Evolutionary conservation across 2,113 vertebrate species (phyloP).

Genomic region (Gymnobelideus leadbeateri): DNA sequence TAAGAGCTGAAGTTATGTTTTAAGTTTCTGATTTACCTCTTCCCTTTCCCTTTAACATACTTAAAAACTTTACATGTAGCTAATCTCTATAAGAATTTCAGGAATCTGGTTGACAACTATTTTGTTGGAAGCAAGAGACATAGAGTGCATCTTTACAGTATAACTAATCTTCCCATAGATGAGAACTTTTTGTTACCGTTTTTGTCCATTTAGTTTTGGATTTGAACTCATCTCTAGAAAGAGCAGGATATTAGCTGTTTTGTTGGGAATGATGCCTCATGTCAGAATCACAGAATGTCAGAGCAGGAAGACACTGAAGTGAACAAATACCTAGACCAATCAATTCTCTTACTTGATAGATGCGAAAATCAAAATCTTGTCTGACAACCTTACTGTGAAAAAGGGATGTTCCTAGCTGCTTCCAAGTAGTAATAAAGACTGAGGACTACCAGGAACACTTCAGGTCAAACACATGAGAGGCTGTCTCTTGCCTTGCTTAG

Average conservation of each 20-base stretch:
- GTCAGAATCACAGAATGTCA: background rate
- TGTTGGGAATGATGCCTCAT: background rate
- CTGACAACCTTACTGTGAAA: background rate
- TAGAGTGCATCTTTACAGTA: background rate
- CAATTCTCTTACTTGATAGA: background rate
- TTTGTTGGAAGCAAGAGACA: slow-evolving; percentile 12
- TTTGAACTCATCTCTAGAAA: slow-evolving; percentile 32
- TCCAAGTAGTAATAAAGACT: slow-evolving; percentile 20
- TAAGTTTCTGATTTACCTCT: background rate
- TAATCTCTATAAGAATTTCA: slow-evolving; percentile 25
- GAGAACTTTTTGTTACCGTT: slow-evolving; percentile 19
- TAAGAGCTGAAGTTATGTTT: slow-evolving; percentile 54
- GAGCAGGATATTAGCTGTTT: background rate
- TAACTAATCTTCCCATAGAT: slow-evolving; percentile 16
- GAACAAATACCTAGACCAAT: background rate
- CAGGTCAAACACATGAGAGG: background rate
- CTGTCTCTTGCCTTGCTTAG: slow-evolving; percentile 14
- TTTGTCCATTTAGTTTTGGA: slow-evolving; percentile 12
- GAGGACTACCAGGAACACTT: slow-evolving; percentile 12
- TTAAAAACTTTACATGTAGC: background rate
- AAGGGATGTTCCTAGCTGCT: slow-evolving; percentile 13
- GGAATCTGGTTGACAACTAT: slow-evolving; percentile 5
- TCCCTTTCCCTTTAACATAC: background rate
- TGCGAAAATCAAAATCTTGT: background rate
- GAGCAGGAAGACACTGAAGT: background rate